Evolutionary conservation across 23 tunicate species (phyloP), one percentile per base, ranked within the genome.

Genomic region (Botrylloides violaceus): DNA sequence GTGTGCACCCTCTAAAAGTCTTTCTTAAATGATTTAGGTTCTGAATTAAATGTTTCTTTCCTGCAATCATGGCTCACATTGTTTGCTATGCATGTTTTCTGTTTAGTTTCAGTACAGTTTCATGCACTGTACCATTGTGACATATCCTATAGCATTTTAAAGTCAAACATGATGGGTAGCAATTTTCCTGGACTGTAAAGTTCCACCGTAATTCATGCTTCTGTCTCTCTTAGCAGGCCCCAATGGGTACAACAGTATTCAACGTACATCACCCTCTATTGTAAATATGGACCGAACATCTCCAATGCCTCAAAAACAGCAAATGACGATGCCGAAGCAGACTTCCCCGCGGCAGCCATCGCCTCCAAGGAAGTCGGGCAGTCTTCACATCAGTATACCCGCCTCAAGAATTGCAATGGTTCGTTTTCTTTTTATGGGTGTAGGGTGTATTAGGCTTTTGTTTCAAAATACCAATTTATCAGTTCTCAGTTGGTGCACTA

Each of bases 261-360:
- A 68, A 20, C 74, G 74, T 20, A 68, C 74, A 12, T 68, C 74
- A 20, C 74, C 74, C 18, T 68, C 74, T 15, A 28, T 68, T 20
- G 74, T 68, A 37, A 55, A 68, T 43, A 68, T 68, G 74, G 74
- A 43, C 29, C 56, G 74, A 18, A 68, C 74, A 6, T 68, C 74
- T 20, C 74, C 74, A n/a, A 68, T 68, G 74, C 74, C 74, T 68
- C 74, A 68, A 68, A 68, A 68, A 28, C 74, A 68, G 21, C 25
- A n/a, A 6, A 19, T n/a, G 37, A n/a, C 57, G 26, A 43, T 39
- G 26, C 29, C 58, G 32, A 68, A 37, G 74, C 74, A 68, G 57
- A 35, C 36, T 32, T 68, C 74, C 26, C 74, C 74, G 21, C 74
- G 74, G 25, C 74, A 68, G 37, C 74, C 74, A 2, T 68, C 74